Evolutionary conservation across 2,888 invertebrate genomes (phyloP).

Genomic region (Ochlodes sylvanus): DNA sequence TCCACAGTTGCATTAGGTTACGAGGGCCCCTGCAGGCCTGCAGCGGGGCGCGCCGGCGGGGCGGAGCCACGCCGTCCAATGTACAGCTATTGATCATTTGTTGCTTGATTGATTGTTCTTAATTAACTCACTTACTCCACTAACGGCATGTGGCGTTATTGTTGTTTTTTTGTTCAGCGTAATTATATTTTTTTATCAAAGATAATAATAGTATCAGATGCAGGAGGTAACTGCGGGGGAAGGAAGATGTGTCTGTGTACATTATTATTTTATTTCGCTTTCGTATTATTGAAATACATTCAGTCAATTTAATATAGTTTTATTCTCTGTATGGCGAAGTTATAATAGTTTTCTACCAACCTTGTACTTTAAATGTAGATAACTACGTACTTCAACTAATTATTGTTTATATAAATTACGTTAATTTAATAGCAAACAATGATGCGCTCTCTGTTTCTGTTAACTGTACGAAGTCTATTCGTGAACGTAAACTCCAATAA

Average conservation of each 20-base stretch:
- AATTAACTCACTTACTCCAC: conserved; percentile 44
- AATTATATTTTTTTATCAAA: background rate
- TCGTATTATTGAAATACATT: no score
- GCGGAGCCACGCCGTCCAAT: conserved; percentile 45
- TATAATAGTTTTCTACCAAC: no score
- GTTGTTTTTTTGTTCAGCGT: conserved; percentile 33
- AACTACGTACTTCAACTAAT: no score
- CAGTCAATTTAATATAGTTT: no score
- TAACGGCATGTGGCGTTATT: conserved; percentile 11
- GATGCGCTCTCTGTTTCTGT: conserved; percentile 39
- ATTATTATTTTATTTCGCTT: no score
- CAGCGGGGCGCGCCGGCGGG: conserved; percentile 47
- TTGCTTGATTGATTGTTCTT: conserved; percentile 65
- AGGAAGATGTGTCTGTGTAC: no score
- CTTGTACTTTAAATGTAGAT: no score
- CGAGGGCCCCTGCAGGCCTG: conserved; percentile 66
- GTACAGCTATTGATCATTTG: conserved; percentile 52
- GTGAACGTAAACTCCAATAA: conserved; percentile 53
- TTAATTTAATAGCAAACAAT: conserved; percentile 9
- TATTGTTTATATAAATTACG: background rate
- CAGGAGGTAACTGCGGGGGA: no score
- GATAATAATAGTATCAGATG: background rate
- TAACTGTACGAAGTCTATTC: conserved; percentile 48
- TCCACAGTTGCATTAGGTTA: conserved; percentile 77
- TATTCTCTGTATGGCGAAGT: no score